A percentile compares a stretch with the other conserved stretches of the same genome.
These are phyloP conservation scores for Sclerodermus sp. DNA, from an alignment of 2,888 invertebrate genomes.

Conservation along the genomic window DNA sequence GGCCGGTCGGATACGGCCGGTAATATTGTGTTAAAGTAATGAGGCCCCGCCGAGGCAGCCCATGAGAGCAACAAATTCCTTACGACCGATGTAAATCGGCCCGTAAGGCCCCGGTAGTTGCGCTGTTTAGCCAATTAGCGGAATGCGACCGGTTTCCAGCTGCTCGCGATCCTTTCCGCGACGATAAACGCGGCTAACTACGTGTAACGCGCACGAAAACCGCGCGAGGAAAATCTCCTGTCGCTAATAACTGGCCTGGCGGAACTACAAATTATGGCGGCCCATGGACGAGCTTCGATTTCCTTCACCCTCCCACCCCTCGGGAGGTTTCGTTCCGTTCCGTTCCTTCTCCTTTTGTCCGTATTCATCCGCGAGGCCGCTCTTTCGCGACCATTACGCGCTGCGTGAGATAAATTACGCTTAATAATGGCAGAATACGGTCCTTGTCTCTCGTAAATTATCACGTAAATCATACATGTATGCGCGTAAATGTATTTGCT, in stretches of 20 bases:
- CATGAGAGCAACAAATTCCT: conserved; percentile 36
- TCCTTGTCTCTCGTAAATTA: too few relatives aligned
- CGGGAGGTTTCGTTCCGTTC: too few relatives aligned
- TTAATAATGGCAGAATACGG: too few relatives aligned
- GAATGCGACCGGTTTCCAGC: conserved; percentile 32
- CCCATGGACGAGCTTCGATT: too few relatives aligned
- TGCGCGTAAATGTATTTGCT: too few relatives aligned
- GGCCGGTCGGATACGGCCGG: neutral
- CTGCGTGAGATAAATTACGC: too few relatives aligned
- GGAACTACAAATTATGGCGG: neutral
- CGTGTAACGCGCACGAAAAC: too few relatives aligned
- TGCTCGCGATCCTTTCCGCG: neutral
- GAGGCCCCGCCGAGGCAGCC: conserved; percentile 18
- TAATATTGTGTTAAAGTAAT: conserved; percentile 33
- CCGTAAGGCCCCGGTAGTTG: conserved; percentile 41
- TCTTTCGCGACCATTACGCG: too few relatives aligned
- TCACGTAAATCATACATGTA: too few relatives aligned
- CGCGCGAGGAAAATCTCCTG: neutral
- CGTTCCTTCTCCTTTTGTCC: too few relatives aligned
- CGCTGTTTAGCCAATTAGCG: conserved; percentile 45
- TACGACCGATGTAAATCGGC: conserved; percentile 42
- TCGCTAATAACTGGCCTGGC: neutral
- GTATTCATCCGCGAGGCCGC: too few relatives aligned
- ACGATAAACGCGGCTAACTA: neutral
- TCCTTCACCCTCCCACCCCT: too few relatives aligned